Percentiles rank a stretch among this genome's conserved stretches.
Evolutionary conservation across 2,113 vertebrate genomes (phyloP).

Genomic region (Seriola rivoliana): DNA sequence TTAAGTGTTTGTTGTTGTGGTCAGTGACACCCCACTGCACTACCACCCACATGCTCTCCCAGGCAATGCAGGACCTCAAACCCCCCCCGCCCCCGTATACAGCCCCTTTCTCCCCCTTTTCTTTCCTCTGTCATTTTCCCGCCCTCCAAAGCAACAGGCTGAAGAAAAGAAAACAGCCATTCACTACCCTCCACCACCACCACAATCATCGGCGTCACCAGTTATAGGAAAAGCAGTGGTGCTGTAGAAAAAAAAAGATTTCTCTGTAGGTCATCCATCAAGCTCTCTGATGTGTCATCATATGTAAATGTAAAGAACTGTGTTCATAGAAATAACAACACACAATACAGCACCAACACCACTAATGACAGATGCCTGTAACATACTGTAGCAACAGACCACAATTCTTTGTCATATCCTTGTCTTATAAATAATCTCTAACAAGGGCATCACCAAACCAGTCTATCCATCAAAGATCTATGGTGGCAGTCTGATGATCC

Average conservation of each 20-base stretch:
- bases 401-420: neutral
- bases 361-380: neutral
- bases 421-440: neutral
- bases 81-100: constrained; percentile 14
- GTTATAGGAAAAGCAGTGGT: neutral
- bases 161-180: constrained; percentile 48
- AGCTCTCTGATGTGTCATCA: neutral
- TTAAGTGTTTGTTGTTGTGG: neutral
- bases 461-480: neutral
- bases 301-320: neutral
- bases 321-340: neutral
- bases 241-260: neutral
- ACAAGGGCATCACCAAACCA: neutral
- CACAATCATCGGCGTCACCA: neutral
- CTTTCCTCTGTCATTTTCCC: constrained; percentile 73
- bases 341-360: neutral
- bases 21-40: neutral
- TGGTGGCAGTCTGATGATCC: neutral
- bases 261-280: neutral
- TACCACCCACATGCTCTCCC: constrained; percentile 7
- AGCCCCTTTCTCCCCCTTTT: constrained; percentile 46
- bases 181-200: constrained; percentile 21
- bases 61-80: constrained; percentile 42
- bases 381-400: neutral
- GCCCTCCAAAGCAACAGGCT: constrained; percentile 65